phyloP scores from a whole-genome alignment of 2,797 vertebrate genomes.

The Cyclura pinguis region DNA sequence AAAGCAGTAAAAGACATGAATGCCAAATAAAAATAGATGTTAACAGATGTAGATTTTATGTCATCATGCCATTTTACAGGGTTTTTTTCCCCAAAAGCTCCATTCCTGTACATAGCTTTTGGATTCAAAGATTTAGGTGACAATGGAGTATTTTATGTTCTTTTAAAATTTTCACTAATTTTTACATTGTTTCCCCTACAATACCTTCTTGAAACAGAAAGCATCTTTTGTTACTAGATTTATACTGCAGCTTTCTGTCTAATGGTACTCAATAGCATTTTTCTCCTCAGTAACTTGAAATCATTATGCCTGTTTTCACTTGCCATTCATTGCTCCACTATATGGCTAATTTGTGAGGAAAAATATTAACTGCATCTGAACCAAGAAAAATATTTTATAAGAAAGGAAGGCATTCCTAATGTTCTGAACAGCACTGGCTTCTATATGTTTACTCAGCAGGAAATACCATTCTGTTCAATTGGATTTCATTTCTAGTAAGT shows the following conservation, averaged over 20 bases:
- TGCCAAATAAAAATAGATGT: no score
- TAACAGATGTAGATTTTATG: no score
- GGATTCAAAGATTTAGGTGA: no score
- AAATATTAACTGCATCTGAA: no score
- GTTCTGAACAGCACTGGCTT: background rate
- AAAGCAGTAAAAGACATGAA: no score
- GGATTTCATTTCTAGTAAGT: background rate
- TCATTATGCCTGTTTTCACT: background rate
- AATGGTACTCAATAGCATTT: no score
- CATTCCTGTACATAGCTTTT: background rate
- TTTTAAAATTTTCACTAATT: background rate
- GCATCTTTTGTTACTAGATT: no score
- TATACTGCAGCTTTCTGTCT: no score
- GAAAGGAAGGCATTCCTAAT: background rate
- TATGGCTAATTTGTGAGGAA: background rate
- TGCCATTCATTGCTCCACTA: background rate
- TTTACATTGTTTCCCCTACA: no score
- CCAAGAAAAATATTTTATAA: background rate
- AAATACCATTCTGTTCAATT: background rate
- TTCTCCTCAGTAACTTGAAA: background rate
- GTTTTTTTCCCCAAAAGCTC: background rate
- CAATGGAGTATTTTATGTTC: background rate
- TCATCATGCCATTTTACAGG: no score
- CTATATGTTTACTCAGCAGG: background rate
- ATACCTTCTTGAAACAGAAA: background rate